A percentile compares a stretch with the other conserved stretches of the same genome.
Evolutionary conservation across 2,113 vertebrate species (phyloP).

Genomic region (Paradoxurus hermaphroditus): DNA sequence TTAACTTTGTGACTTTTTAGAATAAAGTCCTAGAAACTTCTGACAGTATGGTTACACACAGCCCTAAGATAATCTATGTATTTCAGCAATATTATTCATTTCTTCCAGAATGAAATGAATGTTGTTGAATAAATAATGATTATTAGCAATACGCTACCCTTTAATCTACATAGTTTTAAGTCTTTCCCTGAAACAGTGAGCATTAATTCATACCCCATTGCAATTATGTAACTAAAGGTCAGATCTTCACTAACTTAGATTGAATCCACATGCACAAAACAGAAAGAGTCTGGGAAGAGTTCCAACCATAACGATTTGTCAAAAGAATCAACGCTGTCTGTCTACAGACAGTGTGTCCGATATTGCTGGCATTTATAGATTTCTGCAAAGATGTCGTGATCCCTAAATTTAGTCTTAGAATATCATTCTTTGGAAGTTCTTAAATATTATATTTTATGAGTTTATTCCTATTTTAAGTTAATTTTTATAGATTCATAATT

Average conservation of each 20-base stretch:
- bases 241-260: not conserved
- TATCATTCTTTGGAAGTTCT: not conserved
- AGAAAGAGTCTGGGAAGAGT: not conserved
- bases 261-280: not conserved
- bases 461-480: not conserved
- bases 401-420: not conserved
- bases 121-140: not conserved
- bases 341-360: not conserved
- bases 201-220: not conserved
- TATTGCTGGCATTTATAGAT: not conserved
- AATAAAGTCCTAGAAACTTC: not conserved
- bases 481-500: not conserved
- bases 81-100: not conserved
- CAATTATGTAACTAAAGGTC: not conserved
- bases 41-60: not conserved
- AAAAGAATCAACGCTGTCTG: not conserved
- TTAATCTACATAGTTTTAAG: not conserved
- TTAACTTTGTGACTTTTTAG: not conserved
- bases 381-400: not conserved
- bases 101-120: not conserved
- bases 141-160: not conserved
- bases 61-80: not conserved
- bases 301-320: conserved; percentile 28
- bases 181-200: not conserved
- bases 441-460: not conserved